A percentile compares a stretch with the other conserved stretches of the same genome.
These are phyloP conservation scores for Whitmania pigra DNA, from an alignment of 1,140 invertebrate species.

Conservation along the genomic window DNA sequence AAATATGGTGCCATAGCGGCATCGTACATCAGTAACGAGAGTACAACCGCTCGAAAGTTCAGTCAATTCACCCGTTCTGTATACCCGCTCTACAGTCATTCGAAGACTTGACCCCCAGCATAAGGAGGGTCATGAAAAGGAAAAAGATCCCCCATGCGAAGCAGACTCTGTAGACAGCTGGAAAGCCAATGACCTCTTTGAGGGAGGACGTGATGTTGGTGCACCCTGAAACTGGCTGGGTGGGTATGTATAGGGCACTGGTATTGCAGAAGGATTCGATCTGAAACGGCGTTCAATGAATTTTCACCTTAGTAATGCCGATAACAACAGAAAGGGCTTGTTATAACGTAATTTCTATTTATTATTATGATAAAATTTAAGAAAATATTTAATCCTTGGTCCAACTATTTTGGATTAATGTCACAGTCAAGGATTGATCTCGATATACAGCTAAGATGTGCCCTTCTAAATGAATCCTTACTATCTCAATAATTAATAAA, in stretches of 20 bases:
- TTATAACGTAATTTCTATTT: background rate
- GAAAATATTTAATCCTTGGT: background rate
- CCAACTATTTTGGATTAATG: background rate
- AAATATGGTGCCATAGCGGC: background rate
- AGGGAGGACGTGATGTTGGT: background rate
- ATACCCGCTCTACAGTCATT: conserved; percentile 80
- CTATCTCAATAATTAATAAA: too few relatives aligned
- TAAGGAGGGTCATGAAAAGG: conserved; percentile 75
- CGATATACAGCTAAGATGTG: too few relatives aligned
- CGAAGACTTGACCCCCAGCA: conserved; percentile 82
- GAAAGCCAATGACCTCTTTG: conserved; percentile 68
- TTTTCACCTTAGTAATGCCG: background rate
- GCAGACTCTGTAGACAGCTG: conserved; percentile 79
- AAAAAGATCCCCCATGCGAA: conserved; percentile 89
- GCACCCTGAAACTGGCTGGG: background rate
- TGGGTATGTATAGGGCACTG: conserved; percentile 22
- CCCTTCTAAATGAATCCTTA: too few relatives aligned
- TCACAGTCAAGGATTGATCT: too few relatives aligned
- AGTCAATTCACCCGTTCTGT: conserved; percentile 74
- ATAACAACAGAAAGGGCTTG: too few relatives aligned
- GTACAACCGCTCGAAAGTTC: background rate
- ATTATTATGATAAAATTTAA: background rate
- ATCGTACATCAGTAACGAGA: background rate
- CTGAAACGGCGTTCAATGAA: conserved; percentile 26
- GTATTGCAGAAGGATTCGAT: conserved; percentile 35